Evolutionary conservation across 1,140 invertebrate species (phyloP).

Genomic region (Ganaspis sp.): DNA sequence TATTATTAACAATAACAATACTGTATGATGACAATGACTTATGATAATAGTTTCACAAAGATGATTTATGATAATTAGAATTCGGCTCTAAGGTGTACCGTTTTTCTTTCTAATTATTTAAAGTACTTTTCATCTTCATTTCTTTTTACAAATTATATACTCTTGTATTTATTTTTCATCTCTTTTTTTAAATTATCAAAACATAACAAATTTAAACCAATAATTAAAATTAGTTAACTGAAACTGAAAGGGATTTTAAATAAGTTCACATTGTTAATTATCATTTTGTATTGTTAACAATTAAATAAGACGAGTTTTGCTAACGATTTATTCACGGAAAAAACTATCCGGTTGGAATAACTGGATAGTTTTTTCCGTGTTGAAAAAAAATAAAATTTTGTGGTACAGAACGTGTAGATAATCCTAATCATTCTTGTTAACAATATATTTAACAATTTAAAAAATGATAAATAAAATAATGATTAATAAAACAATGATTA

Average conservation of each 20-base stretch:
- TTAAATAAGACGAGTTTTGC: too few relatives aligned
- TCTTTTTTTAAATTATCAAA: not conserved
- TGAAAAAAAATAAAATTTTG: too few relatives aligned
- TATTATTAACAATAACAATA: conserved; percentile 25
- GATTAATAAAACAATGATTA: too few relatives aligned
- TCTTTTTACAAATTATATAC: conserved; percentile 1
- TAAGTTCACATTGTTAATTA: too few relatives aligned
- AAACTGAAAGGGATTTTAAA: not conserved
- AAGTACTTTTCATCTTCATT: not conserved
- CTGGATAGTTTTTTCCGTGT: too few relatives aligned
- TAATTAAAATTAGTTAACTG: not conserved
- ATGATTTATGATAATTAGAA: not conserved
- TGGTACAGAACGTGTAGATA: too few relatives aligned
- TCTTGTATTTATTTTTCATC: not conserved
- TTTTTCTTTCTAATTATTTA: not conserved
- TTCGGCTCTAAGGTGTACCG: conserved; percentile 22
- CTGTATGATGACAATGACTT: conserved; percentile 24
- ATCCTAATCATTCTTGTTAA: too few relatives aligned
- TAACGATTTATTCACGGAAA: too few relatives aligned
- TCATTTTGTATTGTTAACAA: too few relatives aligned
- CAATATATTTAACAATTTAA: too few relatives aligned
- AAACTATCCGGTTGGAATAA: too few relatives aligned
- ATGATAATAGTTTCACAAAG: conserved; percentile 18
- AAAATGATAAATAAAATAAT: too few relatives aligned
- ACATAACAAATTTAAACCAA: not conserved